phyloP scores from a whole-genome alignment of 2,797 vertebrate species.

The Paramormyrops hopkinsi region DNA sequence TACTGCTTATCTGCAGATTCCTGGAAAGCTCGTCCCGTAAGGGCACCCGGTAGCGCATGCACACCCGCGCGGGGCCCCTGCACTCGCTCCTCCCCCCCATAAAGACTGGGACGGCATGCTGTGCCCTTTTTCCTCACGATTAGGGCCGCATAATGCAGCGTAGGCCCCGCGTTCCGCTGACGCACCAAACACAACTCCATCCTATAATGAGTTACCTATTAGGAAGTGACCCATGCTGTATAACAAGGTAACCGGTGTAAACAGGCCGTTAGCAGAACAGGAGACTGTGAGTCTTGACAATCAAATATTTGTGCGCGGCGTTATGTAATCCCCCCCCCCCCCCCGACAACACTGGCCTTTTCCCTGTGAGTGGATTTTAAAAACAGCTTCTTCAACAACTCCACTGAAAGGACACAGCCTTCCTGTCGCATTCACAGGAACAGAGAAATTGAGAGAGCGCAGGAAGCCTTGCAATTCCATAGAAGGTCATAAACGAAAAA shows the following conservation, averaged over 20 bases:
- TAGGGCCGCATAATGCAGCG: not conserved
- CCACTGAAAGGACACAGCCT: not conserved
- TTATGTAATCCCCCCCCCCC: not conserved
- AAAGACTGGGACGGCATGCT: not conserved
- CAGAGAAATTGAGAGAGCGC: not conserved
- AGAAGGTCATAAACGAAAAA: not conserved
- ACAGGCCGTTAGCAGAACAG: slow-evolving; percentile 13
- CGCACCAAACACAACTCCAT: not conserved
- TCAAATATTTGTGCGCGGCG: not conserved
- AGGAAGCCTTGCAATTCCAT: not conserved
- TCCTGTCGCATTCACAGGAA: not conserved
- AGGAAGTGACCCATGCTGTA: slow-evolving; percentile 33
- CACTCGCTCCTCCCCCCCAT: not conserved
- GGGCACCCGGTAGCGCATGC: not conserved
- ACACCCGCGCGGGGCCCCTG: not conserved
- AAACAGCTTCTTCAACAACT: not conserved
- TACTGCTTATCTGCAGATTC: slow-evolving; percentile 30
- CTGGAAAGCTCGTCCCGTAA: slow-evolving; percentile 30
- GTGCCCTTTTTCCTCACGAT: not conserved
- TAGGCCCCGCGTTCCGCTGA: not conserved
- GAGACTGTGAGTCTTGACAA: not conserved
- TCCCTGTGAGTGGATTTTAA: not conserved
- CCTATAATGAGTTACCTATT: slow-evolving; percentile 33
- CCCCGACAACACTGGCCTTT: not conserved
- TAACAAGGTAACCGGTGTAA: slow-evolving; percentile 31